A percentile compares a stretch with the other conserved stretches of the same genome.
Evolutionary conservation across 2,113 vertebrate genomes (phyloP).

Genomic region (Prinia subflava): DNA sequence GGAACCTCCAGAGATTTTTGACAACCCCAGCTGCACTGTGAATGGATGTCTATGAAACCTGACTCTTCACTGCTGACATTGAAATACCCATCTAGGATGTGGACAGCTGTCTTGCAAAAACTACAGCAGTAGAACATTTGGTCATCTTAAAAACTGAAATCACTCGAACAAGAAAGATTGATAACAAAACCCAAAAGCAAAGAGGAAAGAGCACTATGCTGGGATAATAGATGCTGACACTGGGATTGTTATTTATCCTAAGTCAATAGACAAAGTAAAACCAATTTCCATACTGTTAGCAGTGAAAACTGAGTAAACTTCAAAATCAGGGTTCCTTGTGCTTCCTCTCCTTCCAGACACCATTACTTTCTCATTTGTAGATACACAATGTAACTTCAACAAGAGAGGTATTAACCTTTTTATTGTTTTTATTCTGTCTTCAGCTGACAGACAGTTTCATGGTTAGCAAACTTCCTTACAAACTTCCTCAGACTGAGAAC

Average conservation of each 20-base stretch:
- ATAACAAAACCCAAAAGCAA: background rate
- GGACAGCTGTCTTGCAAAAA: background rate
- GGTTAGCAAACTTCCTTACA: background rate
- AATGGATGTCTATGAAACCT: background rate
- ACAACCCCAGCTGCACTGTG: background rate
- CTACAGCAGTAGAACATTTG: background rate
- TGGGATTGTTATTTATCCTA: background rate
- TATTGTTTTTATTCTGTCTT: background rate
- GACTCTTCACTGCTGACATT: background rate
- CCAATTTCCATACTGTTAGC: background rate
- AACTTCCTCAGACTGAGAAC: background rate
- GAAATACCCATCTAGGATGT: background rate
- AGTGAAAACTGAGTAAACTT: background rate
- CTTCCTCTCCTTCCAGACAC: background rate
- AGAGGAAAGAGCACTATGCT: background rate
- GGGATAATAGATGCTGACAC: background rate
- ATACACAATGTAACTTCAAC: background rate
- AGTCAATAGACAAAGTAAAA: background rate
- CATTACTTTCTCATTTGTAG: rapidly evolving
- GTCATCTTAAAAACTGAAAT: background rate
- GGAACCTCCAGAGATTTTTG: background rate
- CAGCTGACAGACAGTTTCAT: background rate
- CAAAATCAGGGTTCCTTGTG: background rate
- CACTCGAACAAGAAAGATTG: background rate
- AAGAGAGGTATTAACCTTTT: background rate